Base-by-base conservation (phyloP, 2,888 invertebrate species). In the Prosapia bicincta region DNA sequence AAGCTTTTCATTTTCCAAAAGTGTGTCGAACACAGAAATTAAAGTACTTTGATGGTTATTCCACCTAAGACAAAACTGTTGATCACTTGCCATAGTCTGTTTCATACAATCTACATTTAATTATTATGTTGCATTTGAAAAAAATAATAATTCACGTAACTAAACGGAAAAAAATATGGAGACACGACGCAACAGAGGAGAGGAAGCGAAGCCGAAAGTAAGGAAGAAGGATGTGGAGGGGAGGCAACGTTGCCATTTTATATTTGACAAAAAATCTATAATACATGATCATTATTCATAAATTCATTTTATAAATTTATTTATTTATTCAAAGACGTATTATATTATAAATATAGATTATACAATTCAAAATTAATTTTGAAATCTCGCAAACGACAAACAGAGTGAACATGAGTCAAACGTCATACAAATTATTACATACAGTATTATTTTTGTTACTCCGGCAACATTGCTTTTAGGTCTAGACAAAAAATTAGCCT, bases 11-110 rank as follows among this genome's bases (percentile, higher is more conserved):
- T 93, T 95, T 88, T 95, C 94, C 83, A 96, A 88, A 82, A 96
- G 89, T 83, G 94, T 94, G 88, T 96, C 96, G 88, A 96, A 96
- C 83, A 96, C 95, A 83, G 95, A 93, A 83, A 96, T 93, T 85
- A 96, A 88, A 82, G 96, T 96, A 83, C 94, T 93, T 87, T 96
- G 96, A 88, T 96, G 96, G 88, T 96, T 96, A 88, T 96, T 96
- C 96, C 96, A 96, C 86, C 96, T 89, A 84, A 96, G 88, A 88
- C 96, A 96, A 87, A 96, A 96, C 88, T 96, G 96, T 78, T 82
- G 82, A 88, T 95, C 95, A 72, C 78, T 78, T 75, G 79, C 80
- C 80, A 80, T 80, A 68, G 67, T 72, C 54, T 20, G 54, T 54
- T 54, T 6, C 54, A 20, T 54, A 20, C 2, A 54, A 54, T 54